Percentiles rank a stretch among this genome's conserved stretches.
Evolutionary conservation across 1,140 invertebrate species (phyloP).

Genomic region (Liolophura sinensis): DNA sequence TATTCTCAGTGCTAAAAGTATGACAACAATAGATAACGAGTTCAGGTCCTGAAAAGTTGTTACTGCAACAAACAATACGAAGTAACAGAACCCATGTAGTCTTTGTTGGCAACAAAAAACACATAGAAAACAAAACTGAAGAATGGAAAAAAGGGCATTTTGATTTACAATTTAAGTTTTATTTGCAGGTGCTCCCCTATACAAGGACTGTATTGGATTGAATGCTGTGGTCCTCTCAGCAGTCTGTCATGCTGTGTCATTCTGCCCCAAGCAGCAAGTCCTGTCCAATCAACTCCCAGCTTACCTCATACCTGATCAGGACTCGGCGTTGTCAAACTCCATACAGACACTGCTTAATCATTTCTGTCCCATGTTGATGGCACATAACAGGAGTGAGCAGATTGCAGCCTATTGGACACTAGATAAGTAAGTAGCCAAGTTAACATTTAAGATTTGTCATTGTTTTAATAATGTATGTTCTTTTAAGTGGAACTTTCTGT

Average conservation of each 20-base stretch:
- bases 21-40: too few relatives aligned
- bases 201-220: background rate
- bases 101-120: too few relatives aligned
- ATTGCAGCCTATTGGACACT: conserved; percentile 48
- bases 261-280: conserved; percentile 36
- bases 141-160: too few relatives aligned
- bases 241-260: conserved; percentile 29
- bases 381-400: conserved; percentile 38
- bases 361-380: conserved; percentile 49
- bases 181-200: too few relatives aligned
- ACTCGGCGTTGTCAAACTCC: conserved; percentile 44
- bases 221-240: conserved; percentile 17
- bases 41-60: too few relatives aligned
- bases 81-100: too few relatives aligned
- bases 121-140: too few relatives aligned
- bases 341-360: conserved; percentile 54
- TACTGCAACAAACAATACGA: too few relatives aligned
- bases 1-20: too few relatives aligned
- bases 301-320: conserved; percentile 46
- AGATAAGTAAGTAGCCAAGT: conserved; percentile 25
- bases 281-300: conserved; percentile 48
- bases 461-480: background rate
- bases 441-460: background rate
- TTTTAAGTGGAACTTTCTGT: too few relatives aligned
- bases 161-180: too few relatives aligned